phyloP scores from a whole-genome alignment of 2,888 invertebrate genomes.

The Petrolisthes manimaculis region DNA sequence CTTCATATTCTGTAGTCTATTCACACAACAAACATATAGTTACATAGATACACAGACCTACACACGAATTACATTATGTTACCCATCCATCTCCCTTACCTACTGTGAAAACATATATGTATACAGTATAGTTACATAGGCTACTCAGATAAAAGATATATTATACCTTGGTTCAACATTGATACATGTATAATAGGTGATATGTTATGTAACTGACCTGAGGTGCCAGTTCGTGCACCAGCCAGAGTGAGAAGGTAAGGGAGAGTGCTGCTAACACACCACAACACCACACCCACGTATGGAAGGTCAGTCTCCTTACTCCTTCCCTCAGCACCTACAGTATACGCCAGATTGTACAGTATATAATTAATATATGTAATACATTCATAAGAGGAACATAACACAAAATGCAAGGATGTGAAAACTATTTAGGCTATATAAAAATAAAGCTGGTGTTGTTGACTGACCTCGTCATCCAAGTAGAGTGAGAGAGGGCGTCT shows the following conservation, averaged over 20 bases:
- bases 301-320: constrained; percentile 41
- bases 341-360: not conserved
- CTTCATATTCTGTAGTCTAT: not conserved
- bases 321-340: constrained; percentile 50
- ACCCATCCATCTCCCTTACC: too few species aligned
- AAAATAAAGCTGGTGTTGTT: not conserved
- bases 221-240: constrained; percentile 38
- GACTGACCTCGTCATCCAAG: constrained; percentile 52
- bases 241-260: constrained; percentile 44
- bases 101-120: too few species aligned
- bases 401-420: not conserved
- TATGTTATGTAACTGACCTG: constrained; percentile 21
- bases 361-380: not conserved
- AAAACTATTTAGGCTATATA: not conserved
- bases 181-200: too few species aligned
- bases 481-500: constrained; percentile 57
- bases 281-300: constrained; percentile 36
- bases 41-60: too few species aligned
- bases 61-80: too few species aligned
- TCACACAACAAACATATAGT: not conserved
- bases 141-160: too few species aligned
- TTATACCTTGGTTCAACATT: too few species aligned
- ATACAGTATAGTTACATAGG: too few species aligned
- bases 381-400: not conserved
- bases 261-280: constrained; percentile 35